Percentiles rank a stretch among this genome's conserved stretches.
Conservation (phyloP, 2,113 vertebrate species). For the Speoplatyrhinus poulsoni region DNA sequence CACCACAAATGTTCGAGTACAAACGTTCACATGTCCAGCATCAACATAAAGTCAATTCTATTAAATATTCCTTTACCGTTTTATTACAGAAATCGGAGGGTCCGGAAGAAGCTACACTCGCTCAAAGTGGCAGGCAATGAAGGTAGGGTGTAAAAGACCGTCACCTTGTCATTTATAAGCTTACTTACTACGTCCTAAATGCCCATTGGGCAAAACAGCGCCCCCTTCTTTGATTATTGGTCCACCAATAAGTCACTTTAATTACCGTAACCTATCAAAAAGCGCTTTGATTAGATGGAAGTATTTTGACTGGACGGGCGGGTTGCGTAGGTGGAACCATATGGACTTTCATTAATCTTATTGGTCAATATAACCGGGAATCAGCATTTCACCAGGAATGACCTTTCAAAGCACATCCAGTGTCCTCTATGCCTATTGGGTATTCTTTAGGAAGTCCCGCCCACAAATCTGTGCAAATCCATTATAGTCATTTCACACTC, state of each 20-base stretch:
- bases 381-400: slow-evolving; percentile 5
- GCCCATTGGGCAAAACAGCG: slow-evolving; percentile 57
- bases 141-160: slow-evolving; percentile 19
- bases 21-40: too few relatives aligned
- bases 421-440: slow-evolving; percentile 55
- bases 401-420: slow-evolving; percentile 55
- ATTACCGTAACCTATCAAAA: slow-evolving; percentile 4
- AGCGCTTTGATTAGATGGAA: neutral
- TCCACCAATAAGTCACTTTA: neutral
- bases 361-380: slow-evolving; percentile 53
- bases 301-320: slow-evolving; percentile 26
- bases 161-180: slow-evolving; percentile 81
- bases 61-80: slow-evolving; percentile 55
- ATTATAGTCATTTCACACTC: too few relatives aligned
- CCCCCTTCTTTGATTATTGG: slow-evolving; percentile 33
- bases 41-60: fast-evolving
- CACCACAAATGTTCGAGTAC: neutral
- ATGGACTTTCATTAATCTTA: slow-evolving; percentile 31
- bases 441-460: slow-evolving; percentile 48
- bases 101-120: slow-evolving; percentile 31
- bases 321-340: slow-evolving; percentile 24
- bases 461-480: slow-evolving; percentile 1
- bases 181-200: slow-evolving; percentile 65
- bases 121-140: slow-evolving; percentile 57
- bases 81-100: slow-evolving; percentile 46